Conservation (phyloP, 2,797 vertebrate species). For the Gorsachius magnificus region DNA sequence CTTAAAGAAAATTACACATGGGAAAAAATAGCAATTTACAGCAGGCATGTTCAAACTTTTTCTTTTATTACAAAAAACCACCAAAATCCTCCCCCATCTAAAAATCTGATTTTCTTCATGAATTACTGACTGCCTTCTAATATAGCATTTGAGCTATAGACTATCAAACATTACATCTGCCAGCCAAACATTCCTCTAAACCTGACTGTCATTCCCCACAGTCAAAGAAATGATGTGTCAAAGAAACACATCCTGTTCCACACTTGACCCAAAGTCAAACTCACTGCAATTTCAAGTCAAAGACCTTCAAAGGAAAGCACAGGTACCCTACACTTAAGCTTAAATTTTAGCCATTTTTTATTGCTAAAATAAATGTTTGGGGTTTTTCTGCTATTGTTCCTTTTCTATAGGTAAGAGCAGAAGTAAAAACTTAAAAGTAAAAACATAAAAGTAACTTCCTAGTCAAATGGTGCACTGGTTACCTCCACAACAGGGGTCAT, state of each 20-base stretch:
- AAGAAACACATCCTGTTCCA: background rate
- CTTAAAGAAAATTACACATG: background rate
- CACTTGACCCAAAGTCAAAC: background rate
- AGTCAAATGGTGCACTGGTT: background rate
- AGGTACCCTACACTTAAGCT: background rate
- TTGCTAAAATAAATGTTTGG: accelerated
- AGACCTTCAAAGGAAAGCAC: background rate
- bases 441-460: background rate
- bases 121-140: background rate
- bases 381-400: background rate
- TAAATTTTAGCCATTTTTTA: background rate
- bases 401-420: background rate
- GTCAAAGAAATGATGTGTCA: background rate
- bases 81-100: background rate
- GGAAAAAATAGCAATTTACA: background rate
- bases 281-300: background rate
- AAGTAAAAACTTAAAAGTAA: background rate
- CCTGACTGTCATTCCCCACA: background rate
- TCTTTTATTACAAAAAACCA: background rate
- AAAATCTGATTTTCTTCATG: background rate
- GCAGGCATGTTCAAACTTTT: background rate
- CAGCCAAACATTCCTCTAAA: background rate
- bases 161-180: background rate
- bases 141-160: background rate
- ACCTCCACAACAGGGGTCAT: background rate